Evolutionary conservation across 2,113 vertebrate genomes (phyloP).

Genomic region (Irena cyanogastra): DNA sequence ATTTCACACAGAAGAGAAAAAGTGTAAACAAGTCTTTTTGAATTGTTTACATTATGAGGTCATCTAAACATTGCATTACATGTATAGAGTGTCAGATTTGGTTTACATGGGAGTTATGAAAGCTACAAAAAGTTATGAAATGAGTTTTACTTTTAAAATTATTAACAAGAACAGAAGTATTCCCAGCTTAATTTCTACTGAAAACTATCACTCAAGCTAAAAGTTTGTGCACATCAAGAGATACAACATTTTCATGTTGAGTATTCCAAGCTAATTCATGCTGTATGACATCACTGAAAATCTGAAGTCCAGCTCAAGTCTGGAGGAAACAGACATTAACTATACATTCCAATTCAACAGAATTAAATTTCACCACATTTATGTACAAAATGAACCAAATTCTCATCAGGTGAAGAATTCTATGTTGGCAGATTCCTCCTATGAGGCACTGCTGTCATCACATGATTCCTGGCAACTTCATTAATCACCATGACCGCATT

Average conservation of each 20-base stretch:
- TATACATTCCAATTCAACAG: neutral
- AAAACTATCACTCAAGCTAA: neutral
- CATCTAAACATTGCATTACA: neutral
- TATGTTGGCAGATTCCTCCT: neutral
- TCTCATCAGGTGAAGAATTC: neutral
- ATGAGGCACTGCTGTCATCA: slow-evolving; percentile 6
- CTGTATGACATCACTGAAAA: neutral
- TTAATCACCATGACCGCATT: slow-evolving; percentile 25
- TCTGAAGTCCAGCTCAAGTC: neutral
- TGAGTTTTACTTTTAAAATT: neutral
- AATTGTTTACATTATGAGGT: neutral
- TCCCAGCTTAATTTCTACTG: neutral
- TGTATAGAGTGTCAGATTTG: neutral
- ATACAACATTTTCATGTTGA: neutral
- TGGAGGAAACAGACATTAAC: neutral
- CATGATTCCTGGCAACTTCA: slow-evolving; percentile 31
- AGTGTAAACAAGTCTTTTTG: neutral
- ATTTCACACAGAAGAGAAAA: neutral
- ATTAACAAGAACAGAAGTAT: neutral
- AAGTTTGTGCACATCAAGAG: neutral
- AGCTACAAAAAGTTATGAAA: neutral
- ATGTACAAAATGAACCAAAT: neutral
- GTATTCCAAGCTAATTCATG: neutral
- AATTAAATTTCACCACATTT: neutral
- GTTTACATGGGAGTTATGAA: accelerated